phyloP scores from a whole-genome alignment of 2,113 vertebrate species.

The Rhabdornis inornatus region DNA sequence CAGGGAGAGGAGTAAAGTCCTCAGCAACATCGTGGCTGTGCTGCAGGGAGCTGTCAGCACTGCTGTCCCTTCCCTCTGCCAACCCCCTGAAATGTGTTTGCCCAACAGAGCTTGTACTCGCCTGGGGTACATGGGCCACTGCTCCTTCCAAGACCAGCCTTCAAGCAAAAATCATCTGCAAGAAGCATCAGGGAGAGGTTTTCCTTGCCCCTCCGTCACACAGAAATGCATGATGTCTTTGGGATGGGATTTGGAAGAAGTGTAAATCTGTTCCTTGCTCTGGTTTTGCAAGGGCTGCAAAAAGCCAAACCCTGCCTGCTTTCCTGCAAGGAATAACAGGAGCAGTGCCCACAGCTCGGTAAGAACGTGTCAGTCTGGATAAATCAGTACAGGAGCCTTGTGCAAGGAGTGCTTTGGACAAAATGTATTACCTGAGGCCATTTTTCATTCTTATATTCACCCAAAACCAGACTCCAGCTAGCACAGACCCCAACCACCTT shows the following conservation, averaged over 20 bases:
- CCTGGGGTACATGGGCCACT: rapidly evolving
- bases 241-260: neutral
- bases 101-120: neutral
- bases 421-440: neutral
- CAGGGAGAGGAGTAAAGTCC: neutral
- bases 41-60: slow-evolving; percentile 4
- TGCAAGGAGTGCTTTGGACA: neutral
- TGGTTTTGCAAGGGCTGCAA: neutral
- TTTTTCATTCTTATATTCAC: neutral
- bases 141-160: neutral
- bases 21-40: neutral
- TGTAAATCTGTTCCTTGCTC: neutral
- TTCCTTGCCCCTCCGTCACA: neutral
- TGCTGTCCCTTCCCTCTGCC: neutral
- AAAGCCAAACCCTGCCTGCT: neutral
- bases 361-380: neutral
- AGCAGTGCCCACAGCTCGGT: neutral
- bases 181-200: neutral
- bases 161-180: neutral
- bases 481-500: neutral
- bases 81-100: rapidly evolving
- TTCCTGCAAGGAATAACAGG: neutral
- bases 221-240: rapidly evolving
- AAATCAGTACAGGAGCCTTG: neutral
- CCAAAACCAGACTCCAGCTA: neutral